Conservation (phyloP, 2,888 invertebrate species). For the Steinernema carpocapsae region DNA sequence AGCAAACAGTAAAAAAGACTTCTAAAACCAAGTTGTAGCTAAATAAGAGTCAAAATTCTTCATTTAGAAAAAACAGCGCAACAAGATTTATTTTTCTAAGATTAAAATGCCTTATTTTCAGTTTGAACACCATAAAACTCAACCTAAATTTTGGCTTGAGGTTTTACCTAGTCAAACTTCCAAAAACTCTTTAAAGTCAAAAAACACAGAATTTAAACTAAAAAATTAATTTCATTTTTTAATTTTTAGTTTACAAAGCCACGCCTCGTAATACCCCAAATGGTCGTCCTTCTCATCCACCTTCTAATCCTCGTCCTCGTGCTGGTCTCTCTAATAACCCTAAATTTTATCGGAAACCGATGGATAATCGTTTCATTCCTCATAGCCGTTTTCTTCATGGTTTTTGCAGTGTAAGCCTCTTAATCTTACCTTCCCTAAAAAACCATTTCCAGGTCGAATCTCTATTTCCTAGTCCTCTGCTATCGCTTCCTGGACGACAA, state of each 20-base stretch:
- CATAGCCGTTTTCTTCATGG: neutral
- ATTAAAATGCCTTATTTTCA: too few species aligned
- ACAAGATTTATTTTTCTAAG: too few species aligned
- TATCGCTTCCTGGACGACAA: conserved; percentile 46
- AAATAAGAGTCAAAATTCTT: too few species aligned
- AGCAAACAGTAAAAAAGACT: too few species aligned
- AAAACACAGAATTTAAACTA: too few species aligned
- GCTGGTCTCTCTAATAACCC: neutral
- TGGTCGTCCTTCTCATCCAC: neutral
- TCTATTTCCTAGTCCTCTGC: conserved; percentile 40
- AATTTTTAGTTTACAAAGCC: conserved; percentile 4
- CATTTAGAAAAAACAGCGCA: too few species aligned
- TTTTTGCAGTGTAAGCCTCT: neutral
- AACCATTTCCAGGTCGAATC: conserved; percentile 8
- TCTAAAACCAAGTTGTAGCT: too few species aligned
- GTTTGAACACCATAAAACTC: too few species aligned
- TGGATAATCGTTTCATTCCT: conserved; percentile 14
- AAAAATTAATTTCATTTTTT: too few species aligned
- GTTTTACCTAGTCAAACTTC: too few species aligned
- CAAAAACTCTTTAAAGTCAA: too few species aligned
- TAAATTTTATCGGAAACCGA: conserved; percentile 10
- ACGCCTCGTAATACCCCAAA: conserved; percentile 3
- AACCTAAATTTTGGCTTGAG: too few species aligned
- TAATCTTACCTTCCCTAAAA: neutral
- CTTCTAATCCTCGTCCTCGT: conserved; percentile 13